These are phyloP conservation scores for Sebastes dallii DNA, from an alignment of 2,797 vertebrate species.

Conservation along the genomic window DNA sequence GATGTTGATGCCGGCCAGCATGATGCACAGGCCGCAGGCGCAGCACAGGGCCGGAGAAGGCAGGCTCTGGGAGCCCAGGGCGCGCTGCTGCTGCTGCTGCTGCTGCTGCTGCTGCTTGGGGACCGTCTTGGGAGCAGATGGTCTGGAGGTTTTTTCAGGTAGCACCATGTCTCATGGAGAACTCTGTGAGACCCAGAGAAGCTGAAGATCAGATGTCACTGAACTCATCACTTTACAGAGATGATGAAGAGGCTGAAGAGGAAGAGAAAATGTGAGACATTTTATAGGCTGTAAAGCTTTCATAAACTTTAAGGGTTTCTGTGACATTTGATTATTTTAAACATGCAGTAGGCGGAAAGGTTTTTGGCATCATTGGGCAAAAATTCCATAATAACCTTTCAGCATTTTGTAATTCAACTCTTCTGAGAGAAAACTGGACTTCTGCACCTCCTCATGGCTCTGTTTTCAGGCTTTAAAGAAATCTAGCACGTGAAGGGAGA, in stretches of 20 bases:
- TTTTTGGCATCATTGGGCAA: too few species aligned
- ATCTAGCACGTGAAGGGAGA: too few species aligned
- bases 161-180: constrained; percentile 65
- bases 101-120: constrained; percentile 40
- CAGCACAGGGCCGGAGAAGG: constrained; percentile 94
- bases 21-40: constrained; percentile 93
- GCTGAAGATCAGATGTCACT: background rate
- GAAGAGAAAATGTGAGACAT: background rate
- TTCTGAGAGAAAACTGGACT: too few species aligned
- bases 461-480: too few species aligned
- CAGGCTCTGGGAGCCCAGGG: constrained; percentile 80
- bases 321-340: background rate
- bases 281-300: background rate
- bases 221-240: constrained; percentile 5
- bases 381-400: too few species aligned
- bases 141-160: constrained; percentile 76
- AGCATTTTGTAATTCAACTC: too few species aligned
- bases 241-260: background rate
- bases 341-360: too few species aligned
- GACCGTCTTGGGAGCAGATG: constrained; percentile 67
- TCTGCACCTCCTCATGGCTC: too few species aligned
- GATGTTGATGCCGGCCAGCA: constrained; percentile 96
- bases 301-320: background rate
- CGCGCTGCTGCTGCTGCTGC: constrained; percentile 16
- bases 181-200: background rate